Evolutionary conservation across 2,113 vertebrate genomes (phyloP).

Genomic region (Seriola dumerili): DNA sequence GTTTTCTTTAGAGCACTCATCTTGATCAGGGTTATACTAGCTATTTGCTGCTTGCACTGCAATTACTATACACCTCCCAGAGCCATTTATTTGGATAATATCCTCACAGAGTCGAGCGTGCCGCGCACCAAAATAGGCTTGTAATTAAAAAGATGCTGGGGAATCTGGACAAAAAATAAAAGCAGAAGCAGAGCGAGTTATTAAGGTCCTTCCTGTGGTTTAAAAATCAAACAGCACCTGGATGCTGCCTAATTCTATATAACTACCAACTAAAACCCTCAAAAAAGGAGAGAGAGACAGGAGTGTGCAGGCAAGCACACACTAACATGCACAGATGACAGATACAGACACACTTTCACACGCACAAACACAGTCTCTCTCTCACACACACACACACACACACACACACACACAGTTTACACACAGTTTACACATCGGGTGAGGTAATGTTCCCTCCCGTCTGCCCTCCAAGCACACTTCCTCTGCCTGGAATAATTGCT

Average conservation of each 20-base stretch:
- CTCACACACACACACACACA: conserved; percentile 7
- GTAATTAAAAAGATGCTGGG: conserved; percentile 76
- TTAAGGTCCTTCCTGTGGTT: conserved; percentile 64
- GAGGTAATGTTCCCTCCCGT: conserved; percentile 62
- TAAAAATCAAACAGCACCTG: conserved; percentile 55
- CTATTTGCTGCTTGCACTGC: conserved; percentile 42
- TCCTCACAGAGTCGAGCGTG: conserved; percentile 53
- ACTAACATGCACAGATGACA: conserved; percentile 12
- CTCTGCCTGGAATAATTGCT: conserved; percentile 76
- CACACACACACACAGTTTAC: conserved; percentile 53
- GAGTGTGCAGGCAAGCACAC: not conserved
- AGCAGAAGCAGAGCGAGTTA: conserved; percentile 37
- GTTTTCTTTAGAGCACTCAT: conserved; percentile 39
- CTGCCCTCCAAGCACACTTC: conserved; percentile 74
- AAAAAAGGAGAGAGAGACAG: not conserved
- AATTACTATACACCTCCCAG: conserved; percentile 56
- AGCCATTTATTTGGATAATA: conserved; percentile 71
- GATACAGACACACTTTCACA: conserved; percentile 25
- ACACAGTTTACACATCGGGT: conserved; percentile 52
- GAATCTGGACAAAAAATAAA: conserved; percentile 47
- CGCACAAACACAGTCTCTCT: not conserved
- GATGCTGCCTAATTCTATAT: conserved; percentile 36
- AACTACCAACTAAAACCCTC: conserved; percentile 16
- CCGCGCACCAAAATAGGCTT: conserved; percentile 59
- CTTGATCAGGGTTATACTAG: conserved; percentile 42